A percentile compares a stretch with the other conserved stretches of the same genome.
Conservation (phyloP, 2,113 vertebrate species). For the Tauraco erythrolophus region DNA sequence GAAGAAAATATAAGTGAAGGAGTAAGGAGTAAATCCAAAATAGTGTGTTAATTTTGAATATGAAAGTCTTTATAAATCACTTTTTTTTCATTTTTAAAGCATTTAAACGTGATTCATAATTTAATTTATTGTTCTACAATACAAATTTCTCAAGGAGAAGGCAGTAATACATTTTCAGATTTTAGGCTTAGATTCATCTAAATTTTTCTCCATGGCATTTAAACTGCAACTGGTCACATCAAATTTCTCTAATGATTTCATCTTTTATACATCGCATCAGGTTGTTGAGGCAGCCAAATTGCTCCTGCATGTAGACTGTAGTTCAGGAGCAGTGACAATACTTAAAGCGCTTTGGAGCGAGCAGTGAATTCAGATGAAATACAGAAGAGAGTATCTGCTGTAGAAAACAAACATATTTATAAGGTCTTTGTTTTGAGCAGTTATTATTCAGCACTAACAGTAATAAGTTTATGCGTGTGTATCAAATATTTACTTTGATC, state of each 20-base stretch:
- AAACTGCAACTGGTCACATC: constrained; percentile 33
- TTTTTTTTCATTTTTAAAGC: background rate
- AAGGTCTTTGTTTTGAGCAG: constrained; percentile 55
- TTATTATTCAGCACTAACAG: constrained; percentile 56
- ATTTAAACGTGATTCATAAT: background rate
- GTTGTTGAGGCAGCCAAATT: constrained; percentile 59
- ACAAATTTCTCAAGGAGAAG: constrained; percentile 16
- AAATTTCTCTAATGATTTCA: constrained; percentile 48
- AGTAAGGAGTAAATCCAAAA: background rate
- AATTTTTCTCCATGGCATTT: constrained; percentile 24
- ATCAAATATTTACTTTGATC: constrained; percentile 62
- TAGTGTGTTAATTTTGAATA: background rate
- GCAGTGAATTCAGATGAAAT: constrained; percentile 32
- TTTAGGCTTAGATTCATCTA: background rate
- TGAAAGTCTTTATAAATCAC: background rate
- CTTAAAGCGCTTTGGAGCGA: constrained; percentile 3
- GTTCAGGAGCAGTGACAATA: constrained; percentile 51
- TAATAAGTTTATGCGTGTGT: constrained; percentile 55
- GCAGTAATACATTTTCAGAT: background rate
- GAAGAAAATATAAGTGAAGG: background rate
- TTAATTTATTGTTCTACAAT: constrained; percentile 1
- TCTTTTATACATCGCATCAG: constrained; percentile 43
- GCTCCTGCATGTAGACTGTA: constrained; percentile 21
- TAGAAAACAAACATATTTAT: constrained; percentile 42
- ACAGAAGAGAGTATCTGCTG: constrained; percentile 30